phyloP scores from a whole-genome alignment of 2,888 invertebrate genomes.

The Bedellia somnulentella region DNA sequence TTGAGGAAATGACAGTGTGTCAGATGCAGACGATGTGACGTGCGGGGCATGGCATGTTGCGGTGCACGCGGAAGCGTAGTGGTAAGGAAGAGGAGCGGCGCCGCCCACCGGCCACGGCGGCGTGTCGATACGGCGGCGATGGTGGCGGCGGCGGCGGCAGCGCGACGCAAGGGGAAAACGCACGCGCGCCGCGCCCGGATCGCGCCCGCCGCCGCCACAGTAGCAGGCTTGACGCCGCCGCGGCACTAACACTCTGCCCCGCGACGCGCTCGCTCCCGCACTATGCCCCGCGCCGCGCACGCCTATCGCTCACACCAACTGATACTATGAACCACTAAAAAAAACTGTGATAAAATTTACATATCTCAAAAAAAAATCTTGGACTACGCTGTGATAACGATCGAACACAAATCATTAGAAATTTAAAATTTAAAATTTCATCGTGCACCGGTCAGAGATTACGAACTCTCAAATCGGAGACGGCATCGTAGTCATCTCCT shows the following conservation, averaged over 20 bases:
- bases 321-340: background rate
- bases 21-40: constrained; percentile 17
- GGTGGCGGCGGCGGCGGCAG: constrained; percentile 2
- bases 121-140: background rate
- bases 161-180: background rate
- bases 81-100: no score
- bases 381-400: no score
- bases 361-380: constrained; percentile 18
- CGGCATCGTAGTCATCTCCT: background rate
- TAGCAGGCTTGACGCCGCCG: constrained; percentile 3
- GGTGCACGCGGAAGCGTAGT: no score
- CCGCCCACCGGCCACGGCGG: no score
- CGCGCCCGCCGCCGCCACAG: constrained; percentile 14
- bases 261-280: constrained; percentile 30
- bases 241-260: constrained; percentile 14
- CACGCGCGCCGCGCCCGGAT: constrained; percentile 9
- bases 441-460: no score
- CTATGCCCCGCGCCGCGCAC: constrained; percentile 22
- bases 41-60: constrained; percentile 17
- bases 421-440: no score
- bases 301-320: constrained; percentile 20
- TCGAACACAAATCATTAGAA: no score
- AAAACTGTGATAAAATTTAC: constrained; percentile 7
- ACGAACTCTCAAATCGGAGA: background rate
- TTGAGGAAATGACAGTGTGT: constrained; percentile 1